Evolutionary conservation across 2,113 vertebrate genomes (phyloP).

Genomic region (Eclectus roratus): DNA sequence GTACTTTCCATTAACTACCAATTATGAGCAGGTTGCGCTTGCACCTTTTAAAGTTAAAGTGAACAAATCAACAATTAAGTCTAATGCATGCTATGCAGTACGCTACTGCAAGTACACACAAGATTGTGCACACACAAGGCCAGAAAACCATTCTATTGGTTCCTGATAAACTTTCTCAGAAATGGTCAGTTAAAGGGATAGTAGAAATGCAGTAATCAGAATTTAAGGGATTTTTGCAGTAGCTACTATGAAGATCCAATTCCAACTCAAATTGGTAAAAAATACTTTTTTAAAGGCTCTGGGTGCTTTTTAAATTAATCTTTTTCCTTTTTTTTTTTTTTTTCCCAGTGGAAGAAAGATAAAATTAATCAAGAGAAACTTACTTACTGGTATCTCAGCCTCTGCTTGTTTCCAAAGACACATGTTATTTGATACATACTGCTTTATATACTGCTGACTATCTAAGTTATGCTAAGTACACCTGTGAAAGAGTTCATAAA

Average conservation of each 20-base stretch:
- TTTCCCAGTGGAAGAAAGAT: neutral
- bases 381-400: neutral
- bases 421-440: neutral
- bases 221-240: neutral
- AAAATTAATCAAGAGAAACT: neutral
- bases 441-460: neutral
- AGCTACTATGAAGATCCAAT: neutral
- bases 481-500: neutral
- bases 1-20: neutral
- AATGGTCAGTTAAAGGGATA: neutral
- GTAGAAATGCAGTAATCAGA: neutral
- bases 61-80: neutral
- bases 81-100: neutral
- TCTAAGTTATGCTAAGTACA: neutral
- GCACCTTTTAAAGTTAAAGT: neutral
- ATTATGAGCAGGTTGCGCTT: neutral
- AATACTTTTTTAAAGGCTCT: neutral
- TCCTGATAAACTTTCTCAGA: neutral
- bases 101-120: neutral
- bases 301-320: neutral
- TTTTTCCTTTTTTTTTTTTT: neutral
- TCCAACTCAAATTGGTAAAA: neutral
- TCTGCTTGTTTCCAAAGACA: neutral
- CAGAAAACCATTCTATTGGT: neutral
- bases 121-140: neutral